Evolutionary conservation across 2,113 vertebrate species (phyloP), one percentile per base, ranked within the genome.

Genomic region (Nerophis ophidion): DNA sequence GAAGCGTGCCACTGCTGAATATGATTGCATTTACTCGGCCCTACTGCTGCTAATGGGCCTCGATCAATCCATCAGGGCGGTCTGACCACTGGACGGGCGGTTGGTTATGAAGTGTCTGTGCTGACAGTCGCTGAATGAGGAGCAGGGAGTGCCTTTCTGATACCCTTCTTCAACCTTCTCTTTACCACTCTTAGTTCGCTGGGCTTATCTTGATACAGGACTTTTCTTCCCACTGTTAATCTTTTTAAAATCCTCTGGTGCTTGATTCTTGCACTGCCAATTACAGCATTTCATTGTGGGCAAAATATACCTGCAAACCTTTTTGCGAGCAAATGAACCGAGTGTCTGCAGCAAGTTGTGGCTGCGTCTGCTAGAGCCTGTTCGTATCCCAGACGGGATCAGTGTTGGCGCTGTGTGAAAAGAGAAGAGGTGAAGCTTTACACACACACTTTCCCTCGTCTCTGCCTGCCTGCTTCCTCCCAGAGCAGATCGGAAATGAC

Each of bases 401-500:
- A 65, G 80, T 79, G 74, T 75, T 26, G 26, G 54, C 71, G 61
- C 60, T 68, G 57, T 65, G 70, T 65, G 62, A 56, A 66, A 64
- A 51, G 66, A 69, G 61, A 71, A 59, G 64, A 76, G 59, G 35
- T 70, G 62, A 65, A 72, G 67, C 65, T 65, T 50, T 55, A 50
- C 66, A 57, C 66, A 17, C 63, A 50, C 17, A n/a, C 64, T n/a
- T 53, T 61, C 71, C 59, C 60, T 75, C 63, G 67, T 74, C 78
- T 74, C 72, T 74, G 79, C 81, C 84, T 82, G 76, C 75, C 84
- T 76, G 75, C 76, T 55, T 78, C 86, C 72, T 87, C 82, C 71
- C 80, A 89, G 87, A 90, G 87, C 88, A 88, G 93, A 96, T 98
- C 92, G 88, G 92, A 89, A 91, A 93, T 92, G 95, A 94, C 94